Conservation (phyloP, 2,888 invertebrate genomes). For the Cephus runcator region DNA sequence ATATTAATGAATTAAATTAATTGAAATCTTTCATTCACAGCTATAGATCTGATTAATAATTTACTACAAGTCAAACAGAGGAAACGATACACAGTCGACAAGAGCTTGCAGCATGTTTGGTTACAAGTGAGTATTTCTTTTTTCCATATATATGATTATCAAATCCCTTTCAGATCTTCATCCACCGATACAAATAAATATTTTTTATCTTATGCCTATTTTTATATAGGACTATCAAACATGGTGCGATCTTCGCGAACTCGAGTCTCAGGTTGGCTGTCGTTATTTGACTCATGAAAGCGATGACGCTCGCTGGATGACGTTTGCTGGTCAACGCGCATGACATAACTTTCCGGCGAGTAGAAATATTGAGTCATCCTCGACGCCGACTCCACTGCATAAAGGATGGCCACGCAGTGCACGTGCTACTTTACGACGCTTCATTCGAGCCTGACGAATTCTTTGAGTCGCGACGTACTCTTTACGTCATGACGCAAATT, state of each 20-base stretch:
- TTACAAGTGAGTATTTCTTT: conserved; percentile 77
- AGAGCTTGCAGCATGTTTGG: conserved; percentile 95
- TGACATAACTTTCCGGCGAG: conserved; percentile 56
- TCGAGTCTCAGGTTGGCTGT: conserved; percentile 80
- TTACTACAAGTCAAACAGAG: conserved; percentile 96
- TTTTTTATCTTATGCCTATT: conserved; percentile 8
- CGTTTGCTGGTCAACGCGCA: conserved; percentile 58
- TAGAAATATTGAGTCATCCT: conserved; percentile 55
- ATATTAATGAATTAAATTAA: not conserved
- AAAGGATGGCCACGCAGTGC: conserved; percentile 68
- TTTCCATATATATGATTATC: not conserved
- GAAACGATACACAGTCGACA: conserved; percentile 95
- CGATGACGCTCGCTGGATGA: conserved; percentile 91
- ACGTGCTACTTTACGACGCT: conserved; percentile 58
- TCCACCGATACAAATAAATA: not conserved
- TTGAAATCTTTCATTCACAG: conserved; percentile 69
- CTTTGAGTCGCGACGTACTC: not conserved
- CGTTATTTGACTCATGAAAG: conserved; percentile 92
- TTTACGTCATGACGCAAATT: not conserved
- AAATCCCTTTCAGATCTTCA: not conserved
- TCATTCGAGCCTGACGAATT: conserved; percentile 58
- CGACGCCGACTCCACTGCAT: conserved; percentile 59
- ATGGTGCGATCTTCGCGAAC: conserved; percentile 91
- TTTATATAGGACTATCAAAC: conserved; percentile 85
- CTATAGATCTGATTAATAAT: conserved; percentile 97